Base-by-base conservation (phyloP, 1,140 invertebrate species). In the Drosophila arawakana region DNA sequence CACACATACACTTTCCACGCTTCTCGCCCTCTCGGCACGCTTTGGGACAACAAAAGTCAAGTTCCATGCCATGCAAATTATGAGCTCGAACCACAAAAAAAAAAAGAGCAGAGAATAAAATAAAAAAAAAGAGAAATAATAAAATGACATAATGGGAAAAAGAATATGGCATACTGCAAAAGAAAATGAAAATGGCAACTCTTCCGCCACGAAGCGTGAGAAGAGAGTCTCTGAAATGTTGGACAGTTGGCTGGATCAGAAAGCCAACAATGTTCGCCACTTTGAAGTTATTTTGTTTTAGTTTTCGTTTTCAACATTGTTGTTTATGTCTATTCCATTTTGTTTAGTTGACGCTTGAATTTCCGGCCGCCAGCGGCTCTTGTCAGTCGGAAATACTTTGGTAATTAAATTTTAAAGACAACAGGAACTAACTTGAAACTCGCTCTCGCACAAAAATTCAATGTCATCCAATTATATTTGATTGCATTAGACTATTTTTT, bases 1-100 rank as follows among this genome's bases (percentile, higher is more conserved):
- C 80, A 84, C 3, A 13, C 35, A 54, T 81, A 85, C 81, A 85
- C 85, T 84, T 80, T 68, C 78, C 70, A 50, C 73, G 52, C 52
- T 63, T 25, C 58, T 35, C 15, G 21, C 10, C 10, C 7, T 1
- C 21, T 37, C 57, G 7, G 21, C 30, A 39, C 13, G n/a, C 46
- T 41, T 18, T 39, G 47, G 34, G 44, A 68, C 74, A 78, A 81
- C 81, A 81, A 85, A 85, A 85, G 81, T 85, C 81, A 85, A 85
- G 81, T 85, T 78, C 52, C 69, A 62, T 81, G 82, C 82, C 76
- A 86, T 79, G 82, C 82, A 86, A 86, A 86, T 86, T 86, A 86
- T 86, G 82, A 78, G 77, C 54, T 74, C 43, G 35, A 13, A 10
- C 46, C 21, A 43, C 25, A 37, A 59, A 80, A 62, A 44, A 54